phyloP scores from a whole-genome alignment of 2,113 vertebrate species.

The Tringa solitaria region DNA sequence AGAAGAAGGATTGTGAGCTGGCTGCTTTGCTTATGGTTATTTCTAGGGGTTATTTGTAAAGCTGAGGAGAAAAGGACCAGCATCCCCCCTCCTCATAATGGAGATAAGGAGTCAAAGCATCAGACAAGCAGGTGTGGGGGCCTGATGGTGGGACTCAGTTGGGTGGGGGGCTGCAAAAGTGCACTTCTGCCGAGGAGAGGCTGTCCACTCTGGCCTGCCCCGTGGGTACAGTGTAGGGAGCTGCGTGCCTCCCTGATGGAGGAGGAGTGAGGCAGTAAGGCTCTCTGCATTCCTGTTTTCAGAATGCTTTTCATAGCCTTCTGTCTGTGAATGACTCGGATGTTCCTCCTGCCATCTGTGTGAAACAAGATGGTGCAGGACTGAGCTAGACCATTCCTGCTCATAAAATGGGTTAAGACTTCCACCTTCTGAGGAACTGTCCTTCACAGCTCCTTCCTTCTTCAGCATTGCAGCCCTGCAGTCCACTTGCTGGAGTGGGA shows the following conservation, averaged over 20 bases:
- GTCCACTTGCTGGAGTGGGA: neutral
- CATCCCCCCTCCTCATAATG: neutral
- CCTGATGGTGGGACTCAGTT: neutral
- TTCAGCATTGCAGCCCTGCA: neutral
- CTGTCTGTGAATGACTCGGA: neutral
- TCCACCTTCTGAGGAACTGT: conserved; percentile 5
- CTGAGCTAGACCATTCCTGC: conserved; percentile 24
- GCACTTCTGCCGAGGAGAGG: neutral
- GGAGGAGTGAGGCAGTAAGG: neutral
- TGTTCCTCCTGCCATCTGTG: conserved; percentile 44
- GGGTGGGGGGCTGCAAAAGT: neutral
- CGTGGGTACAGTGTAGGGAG: fast-evolving
- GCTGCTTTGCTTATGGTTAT: neutral
- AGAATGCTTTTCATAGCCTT: neutral
- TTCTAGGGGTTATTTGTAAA: neutral
- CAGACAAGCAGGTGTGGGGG: neutral
- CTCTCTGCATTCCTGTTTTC: neutral
- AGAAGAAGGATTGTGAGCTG: neutral
- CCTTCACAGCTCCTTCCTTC: neutral
- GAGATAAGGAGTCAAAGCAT: neutral
- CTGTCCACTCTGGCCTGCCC: neutral
- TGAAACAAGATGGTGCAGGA: conserved; percentile 42
- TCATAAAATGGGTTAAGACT: conserved; percentile 35
- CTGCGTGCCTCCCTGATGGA: neutral
- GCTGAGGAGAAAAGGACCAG: neutral